Base-by-base conservation (phyloP, 2,113 vertebrate genomes). In the Nesospiza acunhae region DNA sequence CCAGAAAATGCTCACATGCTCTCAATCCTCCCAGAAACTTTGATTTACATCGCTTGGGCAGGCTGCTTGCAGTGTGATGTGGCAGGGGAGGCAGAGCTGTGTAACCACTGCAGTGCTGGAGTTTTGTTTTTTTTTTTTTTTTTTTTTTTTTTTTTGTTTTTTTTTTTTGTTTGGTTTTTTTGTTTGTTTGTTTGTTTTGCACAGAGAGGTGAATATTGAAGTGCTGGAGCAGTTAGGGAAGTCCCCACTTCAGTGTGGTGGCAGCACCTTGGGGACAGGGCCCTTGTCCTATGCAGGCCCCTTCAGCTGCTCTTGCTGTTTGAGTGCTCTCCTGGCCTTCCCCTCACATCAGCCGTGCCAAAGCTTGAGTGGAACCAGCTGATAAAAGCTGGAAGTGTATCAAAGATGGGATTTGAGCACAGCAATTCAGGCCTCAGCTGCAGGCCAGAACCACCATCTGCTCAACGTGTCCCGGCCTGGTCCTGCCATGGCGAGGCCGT, bases 331-430 rank as follows among this genome's bases (percentile, higher is more conserved):
- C 72, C 86, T 50, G 55, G 62, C 74, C 90, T 84, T 67, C 62
- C 81, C 81, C 58, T 64, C 3, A 0, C 47, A 1, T 53, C 41
- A 11, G 47, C 95, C 52, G 13, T 93, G 97, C 97, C 96, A 96
- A 70, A 77, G 8, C 1, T 49, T 90, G 95, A 97, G 94, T 96
- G 96, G 90, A 96, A 96, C 92, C 97, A 97, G 53, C 97, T 93
- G 97, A 96, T 85, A 21, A 6, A 47, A 93, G 58, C 94, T 96
- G 97, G 95, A 97, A 70, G 63, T 1, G 62, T 80, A 91, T 96
- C 94, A 82, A 70, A 95, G 87, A 89, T 73, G 87, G 70, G 95
- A 86, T 60, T 27, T n/a, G 58, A 96, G 77, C 92, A 10, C n/a
- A 41, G 70, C 17, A 79, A 69, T 27, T 68, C 13, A 8, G 47